Evolutionary conservation across 1,140 invertebrate species (phyloP).

Genomic region (Metopolophium dirhodum): DNA sequence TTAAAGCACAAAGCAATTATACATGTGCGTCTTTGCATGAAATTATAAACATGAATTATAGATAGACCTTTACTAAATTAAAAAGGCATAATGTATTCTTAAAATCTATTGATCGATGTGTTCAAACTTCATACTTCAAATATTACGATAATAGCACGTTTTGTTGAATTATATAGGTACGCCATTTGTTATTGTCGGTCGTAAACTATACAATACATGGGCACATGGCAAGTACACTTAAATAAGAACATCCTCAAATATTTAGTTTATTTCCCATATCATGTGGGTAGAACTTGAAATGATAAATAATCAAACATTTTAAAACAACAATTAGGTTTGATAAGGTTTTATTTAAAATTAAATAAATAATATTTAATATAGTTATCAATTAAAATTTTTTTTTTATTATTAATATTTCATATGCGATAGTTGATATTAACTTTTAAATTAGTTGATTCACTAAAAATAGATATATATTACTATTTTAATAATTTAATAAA

Average conservation of each 20-base stretch:
- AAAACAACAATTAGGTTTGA: not conserved
- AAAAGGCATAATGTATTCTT: not conserved
- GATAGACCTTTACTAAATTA: not conserved
- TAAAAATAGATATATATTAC: not conserved
- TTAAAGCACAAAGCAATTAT: not conserved
- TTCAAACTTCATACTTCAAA: not conserved
- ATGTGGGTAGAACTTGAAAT: not conserved
- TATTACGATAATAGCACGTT: not conserved
- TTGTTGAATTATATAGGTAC: not conserved
- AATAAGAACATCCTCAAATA: conserved; percentile 30
- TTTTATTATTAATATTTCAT: not conserved
- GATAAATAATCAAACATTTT: not conserved
- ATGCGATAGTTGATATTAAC: not conserved
- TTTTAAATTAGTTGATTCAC: not conserved
- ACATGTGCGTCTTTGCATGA: not conserved
- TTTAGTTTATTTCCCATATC: not conserved
- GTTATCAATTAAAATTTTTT: not conserved
- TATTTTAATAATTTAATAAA: not conserved
- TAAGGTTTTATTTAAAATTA: not conserved
- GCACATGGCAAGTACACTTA: conserved; percentile 9
- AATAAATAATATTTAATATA: not conserved
- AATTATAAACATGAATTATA: not conserved
- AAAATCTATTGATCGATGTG: not conserved
- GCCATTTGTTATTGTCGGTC: conserved; percentile 4
- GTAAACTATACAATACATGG: not conserved